Evolutionary conservation across 2,797 vertebrate species (phyloP).

Genomic region (Harpagifer antarcticus): DNA sequence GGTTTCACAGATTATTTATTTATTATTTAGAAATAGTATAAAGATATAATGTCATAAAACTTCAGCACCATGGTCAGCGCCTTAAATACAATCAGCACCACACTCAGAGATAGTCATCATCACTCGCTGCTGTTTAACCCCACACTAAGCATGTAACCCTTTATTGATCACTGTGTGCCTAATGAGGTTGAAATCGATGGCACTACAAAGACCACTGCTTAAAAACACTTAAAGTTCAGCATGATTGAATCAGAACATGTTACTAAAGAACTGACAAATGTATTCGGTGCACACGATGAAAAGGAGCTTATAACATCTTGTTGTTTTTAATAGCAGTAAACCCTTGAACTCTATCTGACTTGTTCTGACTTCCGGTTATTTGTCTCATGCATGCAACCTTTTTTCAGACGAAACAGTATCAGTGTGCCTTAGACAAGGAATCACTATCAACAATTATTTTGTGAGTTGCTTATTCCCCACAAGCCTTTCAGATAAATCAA

Average conservation of each 20-base stretch:
- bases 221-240: not conserved
- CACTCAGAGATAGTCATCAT: not conserved
- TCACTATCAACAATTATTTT: not conserved
- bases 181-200: not conserved
- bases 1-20: no score
- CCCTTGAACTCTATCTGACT: not conserved
- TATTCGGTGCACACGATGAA: not conserved
- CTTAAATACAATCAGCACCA: conserved; percentile 17
- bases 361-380: not conserved
- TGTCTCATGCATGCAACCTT: not conserved
- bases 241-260: not conserved
- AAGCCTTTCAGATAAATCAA: not conserved
- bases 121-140: not conserved
- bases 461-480: not conserved
- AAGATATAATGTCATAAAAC: not conserved
- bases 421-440: not conserved
- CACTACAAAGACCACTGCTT: not conserved
- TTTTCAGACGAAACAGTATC: not conserved
- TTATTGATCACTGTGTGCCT: not conserved
- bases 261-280: not conserved
- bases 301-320: not conserved
- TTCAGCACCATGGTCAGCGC: conserved; percentile 80
- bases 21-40: not conserved
- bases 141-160: not conserved
- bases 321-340: not conserved